Evolutionary conservation across 1,140 invertebrate species (phyloP).

Genomic region (Drosophila simulans): DNA sequence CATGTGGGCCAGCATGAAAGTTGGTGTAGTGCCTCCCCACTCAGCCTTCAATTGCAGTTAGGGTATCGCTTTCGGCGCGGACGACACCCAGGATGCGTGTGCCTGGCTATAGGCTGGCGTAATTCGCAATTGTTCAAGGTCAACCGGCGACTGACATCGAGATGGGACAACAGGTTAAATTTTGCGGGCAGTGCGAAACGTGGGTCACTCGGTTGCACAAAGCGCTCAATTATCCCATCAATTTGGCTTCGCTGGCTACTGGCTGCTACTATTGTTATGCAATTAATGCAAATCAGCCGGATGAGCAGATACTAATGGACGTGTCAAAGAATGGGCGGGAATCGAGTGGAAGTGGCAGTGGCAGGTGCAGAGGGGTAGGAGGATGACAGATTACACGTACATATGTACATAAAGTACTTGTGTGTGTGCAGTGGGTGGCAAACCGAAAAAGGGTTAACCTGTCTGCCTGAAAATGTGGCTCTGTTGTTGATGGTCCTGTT

Average conservation of each 20-base stretch:
- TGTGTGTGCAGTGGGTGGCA: neutral
- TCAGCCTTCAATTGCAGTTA: neutral
- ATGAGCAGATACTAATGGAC: slow-evolving; percentile 2
- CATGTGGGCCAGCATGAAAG: slow-evolving; percentile 10
- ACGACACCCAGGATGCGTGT: neutral
- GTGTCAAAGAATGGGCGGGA: neutral
- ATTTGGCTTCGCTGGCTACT: slow-evolving; percentile 3
- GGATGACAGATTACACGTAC: slow-evolving; percentile 9
- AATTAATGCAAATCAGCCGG: slow-evolving; percentile 52
- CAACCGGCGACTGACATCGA: slow-evolving; percentile 2
- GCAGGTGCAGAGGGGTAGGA: no score
- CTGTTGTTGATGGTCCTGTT: neutral
- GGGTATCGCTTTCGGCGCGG: neutral
- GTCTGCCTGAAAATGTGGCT: neutral
- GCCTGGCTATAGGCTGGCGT: neutral
- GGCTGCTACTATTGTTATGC: slow-evolving; percentile 14
- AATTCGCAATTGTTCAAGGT: neutral
- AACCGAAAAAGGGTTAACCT: slow-evolving; percentile 3
- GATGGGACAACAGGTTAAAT: neutral
- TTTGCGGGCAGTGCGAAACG: slow-evolving; percentile 2
- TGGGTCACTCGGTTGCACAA: slow-evolving; percentile 14
- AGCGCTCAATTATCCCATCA: slow-evolving; percentile 37
- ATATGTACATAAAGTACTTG: neutral
- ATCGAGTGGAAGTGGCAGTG: neutral
- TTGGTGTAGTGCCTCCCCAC: neutral